phyloP scores from a whole-genome alignment of 1,140 invertebrate species.

The Parapsyche elsis region DNA sequence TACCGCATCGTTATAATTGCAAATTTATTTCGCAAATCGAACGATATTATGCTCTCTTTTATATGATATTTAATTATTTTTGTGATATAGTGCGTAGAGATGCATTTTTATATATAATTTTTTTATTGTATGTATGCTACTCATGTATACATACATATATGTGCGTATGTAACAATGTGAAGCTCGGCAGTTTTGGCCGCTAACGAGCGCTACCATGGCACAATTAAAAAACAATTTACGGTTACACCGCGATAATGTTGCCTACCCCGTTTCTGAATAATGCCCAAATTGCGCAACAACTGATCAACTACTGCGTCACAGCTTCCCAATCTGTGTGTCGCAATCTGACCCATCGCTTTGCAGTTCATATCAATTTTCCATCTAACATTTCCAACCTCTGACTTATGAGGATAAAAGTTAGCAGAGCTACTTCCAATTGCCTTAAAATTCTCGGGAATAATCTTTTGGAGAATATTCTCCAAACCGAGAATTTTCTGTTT shows the following conservation, averaged over 20 bases:
- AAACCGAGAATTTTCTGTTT: too few relatives aligned
- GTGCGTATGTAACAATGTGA: neutral
- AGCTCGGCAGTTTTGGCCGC: neutral
- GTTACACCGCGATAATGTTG: neutral
- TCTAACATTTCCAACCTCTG: too few relatives aligned
- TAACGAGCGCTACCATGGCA: conserved; percentile 4
- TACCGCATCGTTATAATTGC: neutral
- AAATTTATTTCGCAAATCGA: neutral
- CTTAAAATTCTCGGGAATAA: too few relatives aligned
- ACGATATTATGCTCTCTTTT: neutral
- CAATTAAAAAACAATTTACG: conserved; percentile 30
- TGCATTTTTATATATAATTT: too few relatives aligned
- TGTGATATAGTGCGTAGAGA: neutral
- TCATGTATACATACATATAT: neutral
- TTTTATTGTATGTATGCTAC: too few relatives aligned
- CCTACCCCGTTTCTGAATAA: neutral
- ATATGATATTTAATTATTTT: neutral
- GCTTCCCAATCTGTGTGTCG: too few relatives aligned
- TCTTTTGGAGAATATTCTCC: too few relatives aligned
- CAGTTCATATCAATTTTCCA: too few relatives aligned
- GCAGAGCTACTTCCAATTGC: too few relatives aligned
- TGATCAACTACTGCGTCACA: neutral
- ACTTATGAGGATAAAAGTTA: too few relatives aligned
- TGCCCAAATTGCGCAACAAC: conserved; percentile 18
- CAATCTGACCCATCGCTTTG: too few relatives aligned